These are phyloP conservation scores for Dynastes grantii DNA, from an alignment of 2,888 invertebrate species.

Conservation along the genomic window DNA sequence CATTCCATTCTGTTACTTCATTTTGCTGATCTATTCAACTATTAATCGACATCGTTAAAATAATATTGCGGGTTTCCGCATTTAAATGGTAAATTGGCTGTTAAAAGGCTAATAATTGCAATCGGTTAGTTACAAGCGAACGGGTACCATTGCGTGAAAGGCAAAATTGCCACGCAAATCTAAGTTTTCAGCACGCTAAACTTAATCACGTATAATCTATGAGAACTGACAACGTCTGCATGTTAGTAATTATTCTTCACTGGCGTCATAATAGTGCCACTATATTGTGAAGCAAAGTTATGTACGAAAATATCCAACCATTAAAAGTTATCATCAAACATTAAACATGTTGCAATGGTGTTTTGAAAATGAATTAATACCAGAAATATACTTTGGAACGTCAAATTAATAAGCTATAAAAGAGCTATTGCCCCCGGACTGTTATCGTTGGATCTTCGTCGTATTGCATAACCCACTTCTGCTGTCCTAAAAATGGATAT, in stretches of 20 bases:
- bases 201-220: neutral
- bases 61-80: constrained; percentile 23
- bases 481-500: neutral
- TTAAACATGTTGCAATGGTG: too few species aligned
- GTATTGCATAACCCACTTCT: neutral
- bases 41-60: constrained; percentile 11
- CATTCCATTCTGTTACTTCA: too few species aligned
- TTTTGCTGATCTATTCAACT: too few species aligned
- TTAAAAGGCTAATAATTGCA: constrained; percentile 26
- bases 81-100: constrained; percentile 28
- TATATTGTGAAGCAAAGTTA: too few species aligned
- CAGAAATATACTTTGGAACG: too few species aligned
- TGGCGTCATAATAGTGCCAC: neutral
- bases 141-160: constrained; percentile 37
- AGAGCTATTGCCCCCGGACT: too few species aligned
- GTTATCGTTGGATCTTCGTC: too few species aligned
- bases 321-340: too few species aligned
- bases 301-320: too few species aligned
- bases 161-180: constrained; percentile 14
- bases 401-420: too few species aligned
- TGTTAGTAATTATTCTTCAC: neutral
- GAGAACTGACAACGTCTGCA: constrained; percentile 10
- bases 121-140: neutral
- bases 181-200: neutral
- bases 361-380: too few species aligned